Percentiles rank a stretch among this genome's conserved stretches.
These are phyloP conservation scores for Ceratosolen solmsi DNA, from an alignment of 1,140 invertebrate genomes.

Conservation along the genomic window DNA sequence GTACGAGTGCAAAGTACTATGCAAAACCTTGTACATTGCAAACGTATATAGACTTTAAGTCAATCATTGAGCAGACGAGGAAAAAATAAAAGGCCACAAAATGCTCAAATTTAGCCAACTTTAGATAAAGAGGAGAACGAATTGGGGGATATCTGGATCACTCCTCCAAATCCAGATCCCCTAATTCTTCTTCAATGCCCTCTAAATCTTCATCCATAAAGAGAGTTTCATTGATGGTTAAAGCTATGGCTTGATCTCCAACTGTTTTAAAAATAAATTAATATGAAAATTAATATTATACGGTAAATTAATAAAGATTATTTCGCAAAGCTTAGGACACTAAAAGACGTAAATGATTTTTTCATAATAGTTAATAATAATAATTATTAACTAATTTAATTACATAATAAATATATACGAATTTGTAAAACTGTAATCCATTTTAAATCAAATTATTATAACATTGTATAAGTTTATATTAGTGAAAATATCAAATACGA, in stretches of 20 bases:
- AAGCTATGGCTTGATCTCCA: constrained; percentile 75
- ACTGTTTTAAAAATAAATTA: constrained; percentile 53
- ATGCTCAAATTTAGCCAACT: background rate
- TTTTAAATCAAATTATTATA: too few relatives aligned
- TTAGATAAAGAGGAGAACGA: constrained; percentile 34
- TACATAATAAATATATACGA: too few relatives aligned
- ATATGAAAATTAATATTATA: background rate
- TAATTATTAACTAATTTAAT: too few relatives aligned
- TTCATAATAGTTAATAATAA: too few relatives aligned
- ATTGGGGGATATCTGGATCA: constrained; percentile 34
- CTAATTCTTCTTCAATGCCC: constrained; percentile 87
- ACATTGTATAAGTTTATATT: too few relatives aligned
- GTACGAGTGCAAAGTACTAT: constrained; percentile 24
- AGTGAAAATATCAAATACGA: too few relatives aligned
- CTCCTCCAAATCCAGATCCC: constrained; percentile 81
- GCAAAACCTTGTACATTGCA: constrained; percentile 18
- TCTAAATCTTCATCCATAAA: constrained; percentile 92
- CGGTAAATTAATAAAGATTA: too few relatives aligned
- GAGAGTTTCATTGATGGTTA: constrained; percentile 94
- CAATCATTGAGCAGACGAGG: background rate
- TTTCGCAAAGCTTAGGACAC: too few relatives aligned
- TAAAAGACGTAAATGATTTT: too few relatives aligned
- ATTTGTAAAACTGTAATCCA: too few relatives aligned
- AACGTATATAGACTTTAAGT: background rate
- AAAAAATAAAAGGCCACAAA: background rate